Evolutionary conservation across 1,140 invertebrate genomes (phyloP).

Genomic region (Meloidogyne exigua): DNA sequence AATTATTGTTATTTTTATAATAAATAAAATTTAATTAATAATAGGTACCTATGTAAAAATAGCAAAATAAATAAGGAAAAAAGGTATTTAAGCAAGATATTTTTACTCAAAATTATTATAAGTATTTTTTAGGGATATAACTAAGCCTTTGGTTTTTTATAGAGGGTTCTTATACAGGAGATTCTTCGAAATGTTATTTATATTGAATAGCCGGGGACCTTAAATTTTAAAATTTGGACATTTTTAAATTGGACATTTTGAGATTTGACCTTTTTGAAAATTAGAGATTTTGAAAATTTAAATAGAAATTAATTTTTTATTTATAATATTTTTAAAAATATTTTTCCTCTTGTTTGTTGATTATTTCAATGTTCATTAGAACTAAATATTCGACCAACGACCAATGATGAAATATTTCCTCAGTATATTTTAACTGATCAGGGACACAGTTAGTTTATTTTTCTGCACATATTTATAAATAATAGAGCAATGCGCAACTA

Average conservation of each 20-base stretch:
- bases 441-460: background rate
- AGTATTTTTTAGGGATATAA: no score
- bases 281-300: background rate
- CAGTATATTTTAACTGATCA: background rate
- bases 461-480: background rate
- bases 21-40: background rate
- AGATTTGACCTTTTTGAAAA: background rate
- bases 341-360: background rate
- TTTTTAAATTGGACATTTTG: no score
- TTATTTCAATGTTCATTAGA: background rate
- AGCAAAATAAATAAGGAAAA: background rate
- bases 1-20: background rate
- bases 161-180: no score
- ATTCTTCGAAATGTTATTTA: background rate
- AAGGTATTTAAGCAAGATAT: background rate
- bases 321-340: background rate
- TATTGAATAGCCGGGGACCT: no score
- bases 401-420: slow-evolving; percentile 4
- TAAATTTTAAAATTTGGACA: no score
- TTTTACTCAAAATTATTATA: background rate
- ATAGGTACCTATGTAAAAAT: no score
- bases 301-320: background rate
- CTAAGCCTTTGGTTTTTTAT: no score
- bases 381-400: slow-evolving; percentile 4
- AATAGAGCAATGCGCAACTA: background rate